phyloP scores from a whole-genome alignment of 1,140 invertebrate genomes.

The Metopolophium dirhodum region DNA sequence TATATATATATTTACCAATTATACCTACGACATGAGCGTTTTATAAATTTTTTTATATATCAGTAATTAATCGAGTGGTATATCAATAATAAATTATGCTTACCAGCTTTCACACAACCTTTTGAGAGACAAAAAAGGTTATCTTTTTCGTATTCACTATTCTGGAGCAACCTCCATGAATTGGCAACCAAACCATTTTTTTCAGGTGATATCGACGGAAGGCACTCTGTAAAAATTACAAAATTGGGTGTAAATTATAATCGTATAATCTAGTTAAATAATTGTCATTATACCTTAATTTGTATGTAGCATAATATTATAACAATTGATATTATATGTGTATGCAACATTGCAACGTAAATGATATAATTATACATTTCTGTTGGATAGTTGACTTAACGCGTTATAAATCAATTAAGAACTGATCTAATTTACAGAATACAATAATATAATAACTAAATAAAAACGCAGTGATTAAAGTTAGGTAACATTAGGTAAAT shows the following conservation, averaged over 20 bases:
- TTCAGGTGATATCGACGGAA: constrained; percentile 13
- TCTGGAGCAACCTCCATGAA: constrained; percentile 32
- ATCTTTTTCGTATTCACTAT: constrained; percentile 19
- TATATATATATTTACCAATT: too few relatives aligned
- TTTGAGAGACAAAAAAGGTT: constrained; percentile 53
- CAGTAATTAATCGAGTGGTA: too few relatives aligned
- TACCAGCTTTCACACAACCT: constrained; percentile 58
- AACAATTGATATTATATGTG: too few relatives aligned
- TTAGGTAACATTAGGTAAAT: too few relatives aligned
- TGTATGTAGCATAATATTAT: too few relatives aligned
- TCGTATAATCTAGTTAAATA: neutral
- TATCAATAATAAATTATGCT: neutral
- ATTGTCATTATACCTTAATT: too few relatives aligned
- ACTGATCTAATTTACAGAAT: too few relatives aligned
- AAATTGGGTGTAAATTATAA: too few relatives aligned
- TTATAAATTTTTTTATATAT: too few relatives aligned
- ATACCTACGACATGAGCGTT: too few relatives aligned
- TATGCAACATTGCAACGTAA: neutral
- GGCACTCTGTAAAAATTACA: neutral
- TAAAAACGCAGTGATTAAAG: too few relatives aligned
- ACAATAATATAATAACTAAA: too few relatives aligned
- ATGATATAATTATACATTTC: neutral
- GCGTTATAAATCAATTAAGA: neutral
- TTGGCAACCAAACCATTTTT: neutral
- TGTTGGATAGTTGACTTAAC: neutral